Evolutionary conservation across 2,888 invertebrate genomes (phyloP).

Genomic region (Ligdia adustata): DNA sequence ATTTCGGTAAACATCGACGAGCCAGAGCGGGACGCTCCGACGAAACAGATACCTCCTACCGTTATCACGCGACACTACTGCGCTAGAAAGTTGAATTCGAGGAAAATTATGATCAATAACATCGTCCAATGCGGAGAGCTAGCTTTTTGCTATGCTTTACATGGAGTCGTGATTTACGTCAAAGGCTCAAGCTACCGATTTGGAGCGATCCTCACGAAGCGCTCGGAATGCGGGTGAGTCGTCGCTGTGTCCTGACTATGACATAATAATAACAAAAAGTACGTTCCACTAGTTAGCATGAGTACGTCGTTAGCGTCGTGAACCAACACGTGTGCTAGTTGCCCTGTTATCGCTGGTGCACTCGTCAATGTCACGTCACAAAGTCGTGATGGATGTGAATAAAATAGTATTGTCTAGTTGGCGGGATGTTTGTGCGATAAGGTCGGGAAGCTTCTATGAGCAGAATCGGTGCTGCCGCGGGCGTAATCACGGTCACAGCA

Average conservation of each 20-base stretch:
- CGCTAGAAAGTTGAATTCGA: conserved; percentile 14
- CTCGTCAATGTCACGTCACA: conserved; percentile 53
- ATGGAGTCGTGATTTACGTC: conserved; percentile 17
- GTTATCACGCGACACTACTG: conserved; percentile 27
- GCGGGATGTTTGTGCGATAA: conserved; percentile 35
- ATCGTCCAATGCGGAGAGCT: conserved; percentile 8
- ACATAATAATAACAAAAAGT: conserved; percentile 28
- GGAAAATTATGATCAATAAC: conserved; percentile 25
- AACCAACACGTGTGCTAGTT: conserved; percentile 58
- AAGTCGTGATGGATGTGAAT: conserved; percentile 55
- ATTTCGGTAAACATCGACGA: conserved; percentile 24
- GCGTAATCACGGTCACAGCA: no score
- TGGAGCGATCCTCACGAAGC: conserved; percentile 6
- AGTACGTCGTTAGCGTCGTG: conserved; percentile 60
- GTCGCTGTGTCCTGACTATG: conserved; percentile 19
- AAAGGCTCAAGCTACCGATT: not conserved
- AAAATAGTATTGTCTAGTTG: conserved; percentile 63
- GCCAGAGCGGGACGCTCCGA: conserved; percentile 12
- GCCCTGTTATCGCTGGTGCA: conserved; percentile 54
- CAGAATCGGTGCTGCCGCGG: conserved; percentile 58
- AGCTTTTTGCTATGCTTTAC: conserved; percentile 20
- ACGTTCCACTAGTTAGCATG: conserved; percentile 29
- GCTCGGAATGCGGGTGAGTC: conserved; percentile 1
- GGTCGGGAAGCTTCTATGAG: conserved; percentile 31
- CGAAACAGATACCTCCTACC: conserved; percentile 15